Evolutionary conservation across 2,113 vertebrate species (phyloP).

Genomic region (Sebastes schlegelii): DNA sequence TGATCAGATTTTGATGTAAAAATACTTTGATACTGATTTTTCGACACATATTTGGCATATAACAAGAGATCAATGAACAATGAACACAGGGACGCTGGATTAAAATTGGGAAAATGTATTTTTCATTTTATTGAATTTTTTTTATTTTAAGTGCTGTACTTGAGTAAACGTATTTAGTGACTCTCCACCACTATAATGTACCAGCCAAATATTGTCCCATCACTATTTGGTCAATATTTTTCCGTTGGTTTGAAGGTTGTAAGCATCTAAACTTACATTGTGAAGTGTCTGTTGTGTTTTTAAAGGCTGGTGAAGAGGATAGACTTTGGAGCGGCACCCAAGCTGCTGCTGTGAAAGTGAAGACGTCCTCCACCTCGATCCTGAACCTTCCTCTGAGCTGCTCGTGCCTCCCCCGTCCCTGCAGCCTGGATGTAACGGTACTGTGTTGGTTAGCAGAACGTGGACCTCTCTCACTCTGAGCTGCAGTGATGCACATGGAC

Average conservation of each 20-base stretch:
- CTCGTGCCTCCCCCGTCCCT: not conserved
- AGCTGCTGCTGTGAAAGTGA: conserved; percentile 89
- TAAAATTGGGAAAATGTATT: too few relatives aligned
- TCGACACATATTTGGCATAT: too few relatives aligned
- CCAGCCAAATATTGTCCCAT: not conserved
- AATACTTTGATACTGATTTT: too few relatives aligned
- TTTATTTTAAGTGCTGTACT: too few relatives aligned
- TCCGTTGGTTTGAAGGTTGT: not conserved
- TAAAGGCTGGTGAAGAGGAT: conserved; percentile 86
- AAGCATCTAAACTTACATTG: not conserved
- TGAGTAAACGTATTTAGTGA: not conserved
- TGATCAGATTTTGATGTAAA: too few relatives aligned
- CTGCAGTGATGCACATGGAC: not conserved
- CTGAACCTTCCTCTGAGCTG: not conserved
- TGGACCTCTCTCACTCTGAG: not conserved
- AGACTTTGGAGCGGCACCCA: conserved; percentile 90
- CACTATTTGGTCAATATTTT: not conserved
- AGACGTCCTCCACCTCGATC: not conserved
- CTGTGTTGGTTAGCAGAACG: not conserved
- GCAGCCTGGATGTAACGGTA: not conserved
- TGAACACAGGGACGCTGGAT: too few relatives aligned
- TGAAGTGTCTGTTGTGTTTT: not conserved
- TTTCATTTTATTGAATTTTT: too few relatives aligned
- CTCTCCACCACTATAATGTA: not conserved
- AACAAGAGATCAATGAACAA: too few relatives aligned